These are phyloP conservation scores for Cassiopea andromeda DNA, from an alignment of 30 jellyfish, hydroid and myxozoan species.

Conservation along the genomic window DNA sequence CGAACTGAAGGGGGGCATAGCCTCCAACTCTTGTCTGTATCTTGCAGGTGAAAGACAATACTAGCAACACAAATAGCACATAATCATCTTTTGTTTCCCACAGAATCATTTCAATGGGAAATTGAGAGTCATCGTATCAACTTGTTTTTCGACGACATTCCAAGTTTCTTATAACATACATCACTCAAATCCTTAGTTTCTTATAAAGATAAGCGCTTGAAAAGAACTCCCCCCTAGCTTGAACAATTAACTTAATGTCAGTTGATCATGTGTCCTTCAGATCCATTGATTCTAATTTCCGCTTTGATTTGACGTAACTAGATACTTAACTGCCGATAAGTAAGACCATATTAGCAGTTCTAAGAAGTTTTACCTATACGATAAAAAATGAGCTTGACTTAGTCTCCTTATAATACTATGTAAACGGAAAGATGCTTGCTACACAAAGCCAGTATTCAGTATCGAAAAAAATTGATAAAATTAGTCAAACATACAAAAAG, in stretches of 20 bases:
- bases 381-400: background rate
- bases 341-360: background rate
- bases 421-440: background rate
- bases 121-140: no score
- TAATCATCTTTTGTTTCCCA: no score
- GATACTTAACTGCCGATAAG: background rate
- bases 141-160: no score
- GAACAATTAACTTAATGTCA: background rate
- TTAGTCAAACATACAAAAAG: background rate
- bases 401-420: background rate
- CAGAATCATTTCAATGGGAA: no score
- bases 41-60: no score
- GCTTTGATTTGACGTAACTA: background rate
- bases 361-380: background rate
- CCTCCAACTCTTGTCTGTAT: no score
- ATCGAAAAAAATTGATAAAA: background rate
- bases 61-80: no score
- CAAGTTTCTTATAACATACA: no score
- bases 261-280: background rate
- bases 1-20: no score
- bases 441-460: background rate
- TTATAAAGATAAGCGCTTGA: background rate
- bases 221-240: background rate
- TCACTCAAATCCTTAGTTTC: no score
- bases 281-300: background rate